These are phyloP conservation scores for Lepidochrysops patricia DNA, from an alignment of 2,888 invertebrate species.

Conservation along the genomic window DNA sequence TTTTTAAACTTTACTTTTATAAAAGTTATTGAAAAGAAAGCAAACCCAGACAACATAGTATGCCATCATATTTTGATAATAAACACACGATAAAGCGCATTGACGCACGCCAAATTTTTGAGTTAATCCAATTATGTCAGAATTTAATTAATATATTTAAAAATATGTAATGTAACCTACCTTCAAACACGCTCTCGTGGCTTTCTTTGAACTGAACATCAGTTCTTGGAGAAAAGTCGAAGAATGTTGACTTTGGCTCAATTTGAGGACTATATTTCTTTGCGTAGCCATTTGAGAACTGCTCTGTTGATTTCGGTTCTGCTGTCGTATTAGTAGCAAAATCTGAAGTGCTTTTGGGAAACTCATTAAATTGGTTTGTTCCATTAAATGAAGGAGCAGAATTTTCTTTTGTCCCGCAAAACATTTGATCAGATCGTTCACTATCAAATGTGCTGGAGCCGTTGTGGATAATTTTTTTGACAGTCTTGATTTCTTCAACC, in stretches of 20 bases:
- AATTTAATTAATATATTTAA: too few relatives aligned
- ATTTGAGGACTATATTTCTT: neutral
- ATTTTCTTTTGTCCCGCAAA: constrained; percentile 13
- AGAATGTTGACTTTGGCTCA: neutral
- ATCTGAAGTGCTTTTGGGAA: neutral
- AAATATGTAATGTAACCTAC: too few relatives aligned
- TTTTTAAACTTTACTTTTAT: too few relatives aligned
- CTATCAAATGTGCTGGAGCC: constrained; percentile 40
- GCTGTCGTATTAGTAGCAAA: neutral
- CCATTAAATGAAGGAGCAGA: neutral
- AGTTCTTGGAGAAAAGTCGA: neutral
- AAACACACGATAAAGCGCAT: too few relatives aligned
- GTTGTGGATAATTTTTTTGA: constrained; percentile 59
- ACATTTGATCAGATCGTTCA: constrained; percentile 13
- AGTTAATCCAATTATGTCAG: too few relatives aligned
- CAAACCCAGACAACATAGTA: too few relatives aligned
- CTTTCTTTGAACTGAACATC: neutral
- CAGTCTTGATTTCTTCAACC: constrained; percentile 66
- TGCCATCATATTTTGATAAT: too few relatives aligned
- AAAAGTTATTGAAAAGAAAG: too few relatives aligned
- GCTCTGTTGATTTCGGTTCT: neutral
- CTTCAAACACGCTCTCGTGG: neutral
- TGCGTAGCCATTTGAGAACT: neutral
- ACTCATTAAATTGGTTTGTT: neutral
- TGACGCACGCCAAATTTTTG: too few relatives aligned